These are phyloP conservation scores for Prunella himalayana DNA, from an alignment of 2,113 vertebrate genomes.

Conservation along the genomic window DNA sequence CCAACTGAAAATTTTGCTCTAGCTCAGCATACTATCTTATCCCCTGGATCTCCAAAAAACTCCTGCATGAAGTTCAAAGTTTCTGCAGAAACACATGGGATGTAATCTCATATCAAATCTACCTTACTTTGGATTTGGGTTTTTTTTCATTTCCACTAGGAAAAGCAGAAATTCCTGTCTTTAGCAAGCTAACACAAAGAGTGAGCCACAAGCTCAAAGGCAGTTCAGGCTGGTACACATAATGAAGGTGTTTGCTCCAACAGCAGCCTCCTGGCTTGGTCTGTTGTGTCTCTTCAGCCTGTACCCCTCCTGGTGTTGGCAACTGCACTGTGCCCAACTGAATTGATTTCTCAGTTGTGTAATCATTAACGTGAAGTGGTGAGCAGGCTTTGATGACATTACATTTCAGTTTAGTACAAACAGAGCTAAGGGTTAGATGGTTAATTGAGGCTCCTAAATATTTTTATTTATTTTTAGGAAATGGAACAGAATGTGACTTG, in stretches of 20 bases:
- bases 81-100: neutral
- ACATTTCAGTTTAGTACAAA: neutral
- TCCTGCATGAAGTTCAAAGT: neutral
- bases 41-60: neutral
- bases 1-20: neutral
- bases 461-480: conserved; percentile 62
- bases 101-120: neutral
- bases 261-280: neutral
- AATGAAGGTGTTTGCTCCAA: neutral
- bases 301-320: neutral
- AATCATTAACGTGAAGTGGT: neutral
- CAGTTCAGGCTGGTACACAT: neutral
- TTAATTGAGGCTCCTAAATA: neutral
- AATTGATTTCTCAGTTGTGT: neutral
- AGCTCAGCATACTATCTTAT: neutral
- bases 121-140: neutral
- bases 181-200: neutral
- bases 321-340: neutral
- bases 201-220: neutral
- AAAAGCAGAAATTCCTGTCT: neutral
- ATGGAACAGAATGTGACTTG: conserved; percentile 73
- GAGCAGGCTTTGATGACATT: neutral
- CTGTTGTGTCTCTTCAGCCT: neutral
- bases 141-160: too few species aligned
- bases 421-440: neutral